Percentiles rank a stretch among this genome's conserved stretches.
These are phyloP conservation scores for Oscheius myriophilus DNA, from an alignment of 2,888 invertebrate species.

Conservation along the genomic window DNA sequence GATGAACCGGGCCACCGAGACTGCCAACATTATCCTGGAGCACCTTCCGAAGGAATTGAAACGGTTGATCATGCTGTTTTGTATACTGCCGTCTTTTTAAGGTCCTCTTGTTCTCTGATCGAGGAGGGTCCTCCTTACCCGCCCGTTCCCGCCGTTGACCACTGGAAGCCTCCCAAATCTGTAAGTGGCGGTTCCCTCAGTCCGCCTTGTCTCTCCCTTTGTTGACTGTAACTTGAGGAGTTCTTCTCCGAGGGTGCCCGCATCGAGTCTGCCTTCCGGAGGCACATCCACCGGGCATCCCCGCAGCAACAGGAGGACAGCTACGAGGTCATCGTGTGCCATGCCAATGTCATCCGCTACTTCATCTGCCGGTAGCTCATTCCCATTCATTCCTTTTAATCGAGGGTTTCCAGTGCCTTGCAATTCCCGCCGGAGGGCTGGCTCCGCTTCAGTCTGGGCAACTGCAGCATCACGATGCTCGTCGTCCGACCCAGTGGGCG, in stretches of 20 bases:
- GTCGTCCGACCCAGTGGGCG: constrained; percentile 87
- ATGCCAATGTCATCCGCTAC: constrained; percentile 96
- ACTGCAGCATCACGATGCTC: constrained; percentile 92
- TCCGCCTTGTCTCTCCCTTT: neutral
- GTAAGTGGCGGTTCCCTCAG: constrained; percentile 73
- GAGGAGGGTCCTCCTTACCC: constrained; percentile 93
- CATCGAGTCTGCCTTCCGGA: constrained; percentile 80
- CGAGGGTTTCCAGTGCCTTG: constrained; percentile 80
- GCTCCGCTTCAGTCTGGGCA: constrained; percentile 88
- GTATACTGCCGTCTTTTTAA: neutral
- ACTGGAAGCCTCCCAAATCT: constrained; percentile 85
- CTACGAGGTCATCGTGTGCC: constrained; percentile 91
- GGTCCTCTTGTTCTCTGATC: constrained; percentile 72
- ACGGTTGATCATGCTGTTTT: neutral
- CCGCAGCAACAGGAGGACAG: constrained; percentile 82
- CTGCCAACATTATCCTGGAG: constrained; percentile 83
- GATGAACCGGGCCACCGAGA: constrained; percentile 92
- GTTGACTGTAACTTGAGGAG: constrained; percentile 55
- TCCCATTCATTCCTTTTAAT: neutral
- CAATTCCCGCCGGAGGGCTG: constrained; percentile 97
- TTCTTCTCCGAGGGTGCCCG: constrained; percentile 65
- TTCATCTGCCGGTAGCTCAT: constrained; percentile 84
- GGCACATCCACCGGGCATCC: constrained; percentile 89
- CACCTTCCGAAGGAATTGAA: constrained; percentile 48
- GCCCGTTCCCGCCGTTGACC: constrained; percentile 88